A percentile compares a stretch with the other conserved stretches of the same genome.
phyloP scores from a whole-genome alignment of 2,797 vertebrate genomes.

The Crenuchus spilurus region DNA sequence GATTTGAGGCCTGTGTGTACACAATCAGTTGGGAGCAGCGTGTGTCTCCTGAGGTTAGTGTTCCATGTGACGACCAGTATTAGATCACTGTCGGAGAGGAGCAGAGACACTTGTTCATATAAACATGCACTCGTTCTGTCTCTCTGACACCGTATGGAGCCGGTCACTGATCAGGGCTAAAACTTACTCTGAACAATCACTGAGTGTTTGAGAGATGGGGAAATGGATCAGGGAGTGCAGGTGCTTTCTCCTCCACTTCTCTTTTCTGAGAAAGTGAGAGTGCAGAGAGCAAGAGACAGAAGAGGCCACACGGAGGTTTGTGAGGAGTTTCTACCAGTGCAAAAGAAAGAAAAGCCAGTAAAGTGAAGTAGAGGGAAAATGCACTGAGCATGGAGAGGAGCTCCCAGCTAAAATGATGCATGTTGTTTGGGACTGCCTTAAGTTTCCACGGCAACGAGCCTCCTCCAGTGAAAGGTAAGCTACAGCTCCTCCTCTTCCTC shows the following conservation, averaged over 20 bases:
- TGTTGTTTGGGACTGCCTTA: slow-evolving; percentile 72
- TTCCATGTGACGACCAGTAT: slow-evolving; percentile 34
- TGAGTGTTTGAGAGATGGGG: not conserved
- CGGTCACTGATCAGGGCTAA: not conserved
- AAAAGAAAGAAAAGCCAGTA: too few relatives aligned
- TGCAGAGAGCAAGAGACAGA: not conserved
- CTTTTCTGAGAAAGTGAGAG: slow-evolving; percentile 8
- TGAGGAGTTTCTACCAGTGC: not conserved
- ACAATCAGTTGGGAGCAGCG: not conserved
- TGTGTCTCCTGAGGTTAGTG: slow-evolving; percentile 45
- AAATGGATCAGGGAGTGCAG: slow-evolving; percentile 2
- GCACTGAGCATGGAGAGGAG: slow-evolving; percentile 27
- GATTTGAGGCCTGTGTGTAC: not conserved
- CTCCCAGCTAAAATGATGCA: slow-evolving; percentile 62
- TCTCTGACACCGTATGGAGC: not conserved
- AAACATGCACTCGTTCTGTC: slow-evolving; percentile 8
- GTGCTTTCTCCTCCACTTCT: not conserved
- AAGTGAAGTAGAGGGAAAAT: not conserved
- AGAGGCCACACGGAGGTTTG: not conserved
- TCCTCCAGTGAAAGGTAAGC: slow-evolving; percentile 58
- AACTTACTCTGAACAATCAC: not conserved
- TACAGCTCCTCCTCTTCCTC: slow-evolving; percentile 19
- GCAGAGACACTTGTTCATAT: slow-evolving; percentile 19
- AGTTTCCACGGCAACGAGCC: slow-evolving; percentile 56
- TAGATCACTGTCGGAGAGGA: slow-evolving; percentile 27